These are phyloP conservation scores for Amiota mariae DNA, from an alignment of 2,888 invertebrate genomes.

Conservation along the genomic window DNA sequence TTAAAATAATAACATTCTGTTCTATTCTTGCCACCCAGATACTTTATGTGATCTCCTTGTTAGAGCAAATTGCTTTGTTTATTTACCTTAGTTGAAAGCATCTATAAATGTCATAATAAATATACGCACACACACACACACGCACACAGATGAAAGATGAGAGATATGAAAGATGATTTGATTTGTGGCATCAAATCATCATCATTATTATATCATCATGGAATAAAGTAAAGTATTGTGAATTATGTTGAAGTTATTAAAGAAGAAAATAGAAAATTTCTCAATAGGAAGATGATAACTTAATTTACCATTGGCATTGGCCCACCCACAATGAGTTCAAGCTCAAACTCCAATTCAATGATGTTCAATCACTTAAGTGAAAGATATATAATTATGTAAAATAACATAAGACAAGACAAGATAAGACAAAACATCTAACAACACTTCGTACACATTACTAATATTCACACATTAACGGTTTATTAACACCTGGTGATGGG, in stretches of 20 bases:
- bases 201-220: too few relatives aligned
- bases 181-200: neutral
- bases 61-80: neutral
- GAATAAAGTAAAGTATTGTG: too few relatives aligned
- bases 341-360: too few relatives aligned
- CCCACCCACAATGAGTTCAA: too few relatives aligned
- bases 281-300: neutral
- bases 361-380: too few relatives aligned
- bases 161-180: neutral
- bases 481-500: neutral
- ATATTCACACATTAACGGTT: neutral
- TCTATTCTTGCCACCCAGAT: slow-evolving; percentile 12
- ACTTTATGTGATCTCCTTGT: neutral
- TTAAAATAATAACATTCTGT: neutral
- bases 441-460: neutral
- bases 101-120: slow-evolving; percentile 18
- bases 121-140: neutral
- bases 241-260: too few relatives aligned
- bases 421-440: too few relatives aligned
- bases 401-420: too few relatives aligned
- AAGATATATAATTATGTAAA: too few relatives aligned
- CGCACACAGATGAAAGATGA: neutral
- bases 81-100: neutral
- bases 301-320: too few relatives aligned
- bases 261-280: neutral